Evolutionary conservation across 2,113 vertebrate species (phyloP), one percentile per base, ranked within the genome.

Genomic region (Gasterosteus nipponicus): DNA sequence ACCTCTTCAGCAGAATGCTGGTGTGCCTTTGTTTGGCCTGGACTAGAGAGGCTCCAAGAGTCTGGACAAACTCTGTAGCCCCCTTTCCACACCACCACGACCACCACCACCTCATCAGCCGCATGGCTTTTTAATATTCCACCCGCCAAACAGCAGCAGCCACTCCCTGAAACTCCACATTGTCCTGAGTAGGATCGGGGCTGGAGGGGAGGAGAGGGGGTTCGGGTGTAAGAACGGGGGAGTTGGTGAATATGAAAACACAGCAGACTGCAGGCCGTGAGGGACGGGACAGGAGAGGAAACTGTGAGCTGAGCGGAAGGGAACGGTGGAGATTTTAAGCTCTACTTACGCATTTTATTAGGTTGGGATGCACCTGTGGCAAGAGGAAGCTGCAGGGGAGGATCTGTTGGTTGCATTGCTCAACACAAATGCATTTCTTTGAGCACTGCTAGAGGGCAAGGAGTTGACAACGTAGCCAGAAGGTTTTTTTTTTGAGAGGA

Each of bases 121-220:
- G 47, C 77, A 44, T 66, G 69, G 19, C 69, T 51, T 44, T 71
- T 44, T 38, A 33, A 59, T 74, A 47, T 74, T 74, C 69, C 72
- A 73, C 61, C 56, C 59, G 65, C 26, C 46, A 68, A 75, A 70
- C 65, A 75, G 69, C 53, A 65, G 73, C 77, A 81, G 86, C 86
- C 90, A 92, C 92, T 90, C 92, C 92, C 89, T 84, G 92, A 93
- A 92, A 93, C 90, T 90, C 78, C 73, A 80, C 83, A 82, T 51
- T 78, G 82, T 85, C 84, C 64, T 18, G 5, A 84, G 83, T 81
- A 12, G 44, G 75, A 82, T 73, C 54, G 57, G 62, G 26, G 66
- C 42, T 16, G 3, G 64, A 12, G 63, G 10, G 64, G 26, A 42
- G n/a, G 22, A 11, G 42, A 31, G 46, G 35, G 77, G 51, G 8